Evolutionary conservation across 2,888 invertebrate species (phyloP), one percentile per base, ranked within the genome.

Genomic region (Metacarcinus magister): DNA sequence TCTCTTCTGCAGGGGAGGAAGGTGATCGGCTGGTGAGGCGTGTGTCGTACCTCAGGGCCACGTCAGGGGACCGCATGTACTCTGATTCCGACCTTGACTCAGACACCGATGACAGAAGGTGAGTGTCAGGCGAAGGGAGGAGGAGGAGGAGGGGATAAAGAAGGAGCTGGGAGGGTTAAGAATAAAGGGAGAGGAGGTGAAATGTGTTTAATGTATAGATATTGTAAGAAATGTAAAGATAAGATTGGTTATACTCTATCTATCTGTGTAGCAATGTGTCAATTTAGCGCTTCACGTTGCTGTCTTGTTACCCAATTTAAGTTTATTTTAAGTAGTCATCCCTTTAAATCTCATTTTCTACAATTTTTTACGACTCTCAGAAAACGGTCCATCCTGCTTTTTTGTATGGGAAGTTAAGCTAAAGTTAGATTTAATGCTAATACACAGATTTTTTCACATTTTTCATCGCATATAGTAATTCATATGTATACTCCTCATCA

Each of bases 21-120:
- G 97, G 97, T 60, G 99, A 99, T 97, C 98, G 99, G 97, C 98
- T 98, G 44, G 99, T 98, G 98, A 98, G 99, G 97, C 98, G 99
- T 97, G 99, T 99, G 97, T 99, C 99, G n/a, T 99, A 99, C 98
- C 98, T 99, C 97, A 99, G 99, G 98, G 99, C 99, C 90, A 99
- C 99, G 16, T 94, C 97, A 16, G 96, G 96, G 91, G 97, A 96
- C 32, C 93, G 95, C 48, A 92, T 96, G 92, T 95, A 95, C 90
- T 91, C 96, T n/a, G 96, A 96, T 91, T 96, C 96, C 93, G 96
- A 96, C 60, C 94, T 95, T 87, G 95, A 96, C 94, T 96, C 96
- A 43, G 97, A 96, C 93, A 90, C 46, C 92, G 97, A 96, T 54
- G 95, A 96, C 82, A 48, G 60, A n/a, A 89, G 92, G 96, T 96